These are phyloP conservation scores for Oryzias celebensis DNA, from an alignment of 2,113 vertebrate genomes.

Conservation along the genomic window DNA sequence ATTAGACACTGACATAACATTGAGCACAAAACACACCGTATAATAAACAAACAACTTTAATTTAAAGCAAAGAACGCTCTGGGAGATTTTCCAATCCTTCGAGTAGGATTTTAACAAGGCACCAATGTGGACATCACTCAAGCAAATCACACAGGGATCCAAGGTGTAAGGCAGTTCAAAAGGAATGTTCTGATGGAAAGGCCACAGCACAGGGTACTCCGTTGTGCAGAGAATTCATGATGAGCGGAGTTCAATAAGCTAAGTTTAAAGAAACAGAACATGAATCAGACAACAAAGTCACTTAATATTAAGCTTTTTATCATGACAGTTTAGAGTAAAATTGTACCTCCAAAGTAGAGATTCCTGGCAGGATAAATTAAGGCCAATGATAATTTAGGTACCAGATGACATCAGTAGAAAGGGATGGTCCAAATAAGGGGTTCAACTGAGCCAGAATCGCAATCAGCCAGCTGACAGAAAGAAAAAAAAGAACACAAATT, in stretches of 20 bases:
- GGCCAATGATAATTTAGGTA: constrained; percentile 88
- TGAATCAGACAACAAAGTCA: no score
- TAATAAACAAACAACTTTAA: constrained; percentile 34
- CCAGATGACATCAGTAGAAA: constrained; percentile 87
- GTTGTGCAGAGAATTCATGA: constrained; percentile 23
- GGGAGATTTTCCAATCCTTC: constrained; percentile 38
- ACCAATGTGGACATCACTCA: constrained; percentile 17
- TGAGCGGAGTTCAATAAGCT: neutral
- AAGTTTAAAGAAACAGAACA: neutral
- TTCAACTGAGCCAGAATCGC: constrained; percentile 95
- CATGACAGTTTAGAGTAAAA: neutral
- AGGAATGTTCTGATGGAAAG: constrained; percentile 35
- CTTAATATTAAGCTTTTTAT: no score
- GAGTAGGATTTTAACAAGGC: constrained; percentile 51
- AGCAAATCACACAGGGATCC: constrained; percentile 20
- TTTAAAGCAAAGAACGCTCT: constrained; percentile 40
- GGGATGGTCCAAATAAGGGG: constrained; percentile 90
- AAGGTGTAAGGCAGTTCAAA: constrained; percentile 35
- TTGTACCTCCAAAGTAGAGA: constrained; percentile 35
- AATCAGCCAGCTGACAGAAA: constrained; percentile 89
- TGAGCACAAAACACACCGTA: constrained; percentile 15
- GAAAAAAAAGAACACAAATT: neutral
- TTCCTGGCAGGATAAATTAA: constrained; percentile 59
- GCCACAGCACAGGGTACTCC: constrained; percentile 9
- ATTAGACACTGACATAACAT: neutral